Conservation (phyloP, 2,888 invertebrate species). For the Leptopilina drosophilae region DNA sequence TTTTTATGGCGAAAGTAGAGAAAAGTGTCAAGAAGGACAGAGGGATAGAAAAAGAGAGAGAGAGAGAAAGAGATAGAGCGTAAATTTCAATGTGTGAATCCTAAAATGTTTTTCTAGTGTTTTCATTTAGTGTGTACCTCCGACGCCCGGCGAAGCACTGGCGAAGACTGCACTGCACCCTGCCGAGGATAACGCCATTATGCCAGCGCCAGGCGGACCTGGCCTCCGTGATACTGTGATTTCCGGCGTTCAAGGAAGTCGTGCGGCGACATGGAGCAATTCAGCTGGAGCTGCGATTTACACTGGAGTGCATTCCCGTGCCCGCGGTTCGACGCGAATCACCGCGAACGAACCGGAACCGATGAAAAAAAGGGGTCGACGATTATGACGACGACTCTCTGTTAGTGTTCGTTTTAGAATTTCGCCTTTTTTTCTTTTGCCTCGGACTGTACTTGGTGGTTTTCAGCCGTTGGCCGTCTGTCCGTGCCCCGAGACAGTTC, state of each 20-base stretch:
- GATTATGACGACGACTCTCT: constrained; percentile 31
- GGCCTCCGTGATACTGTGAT: constrained; percentile 47
- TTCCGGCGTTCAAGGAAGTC: constrained; percentile 44
- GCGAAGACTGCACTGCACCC: constrained; percentile 66
- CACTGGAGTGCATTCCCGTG: constrained; percentile 33
- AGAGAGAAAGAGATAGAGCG: neutral
- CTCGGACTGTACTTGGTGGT: constrained; percentile 26
- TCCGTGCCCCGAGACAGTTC: neutral
- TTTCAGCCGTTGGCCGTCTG: neutral
- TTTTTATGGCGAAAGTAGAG: too few relatives aligned
- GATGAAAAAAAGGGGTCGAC: constrained; percentile 25
- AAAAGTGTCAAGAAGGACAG: too few relatives aligned
- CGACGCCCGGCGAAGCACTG: constrained; percentile 59
- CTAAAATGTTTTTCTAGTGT: neutral
- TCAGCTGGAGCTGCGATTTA: constrained; percentile 22
- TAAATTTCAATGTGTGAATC: neutral
- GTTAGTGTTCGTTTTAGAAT: neutral
- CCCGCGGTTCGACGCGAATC: constrained; percentile 9
- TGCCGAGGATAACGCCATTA: constrained; percentile 74
- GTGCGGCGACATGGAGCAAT: constrained; percentile 49
- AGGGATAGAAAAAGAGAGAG: too few relatives aligned
- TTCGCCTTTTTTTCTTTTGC: neutral
- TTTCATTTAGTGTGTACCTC: constrained; percentile 59
- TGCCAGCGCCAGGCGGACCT: constrained; percentile 55
- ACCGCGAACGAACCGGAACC: constrained; percentile 21